Evolutionary conservation across 2,113 vertebrate genomes (phyloP).

Genomic region (Pycnonotus jocosus): DNA sequence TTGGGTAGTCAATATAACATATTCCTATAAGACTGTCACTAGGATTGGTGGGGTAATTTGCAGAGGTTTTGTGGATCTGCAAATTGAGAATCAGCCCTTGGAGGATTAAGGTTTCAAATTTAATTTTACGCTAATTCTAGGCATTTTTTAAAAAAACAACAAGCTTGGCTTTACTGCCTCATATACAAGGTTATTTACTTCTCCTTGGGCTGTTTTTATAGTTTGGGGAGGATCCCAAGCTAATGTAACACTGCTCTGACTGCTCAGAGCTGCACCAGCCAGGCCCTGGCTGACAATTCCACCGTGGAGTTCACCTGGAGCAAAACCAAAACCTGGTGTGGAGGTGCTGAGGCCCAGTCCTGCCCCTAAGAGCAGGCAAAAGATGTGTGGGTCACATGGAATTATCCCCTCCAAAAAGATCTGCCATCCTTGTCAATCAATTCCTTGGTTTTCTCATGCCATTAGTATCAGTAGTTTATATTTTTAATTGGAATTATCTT

Average conservation of each 20-base stretch:
- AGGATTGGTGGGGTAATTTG: constrained; percentile 55
- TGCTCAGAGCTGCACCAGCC: not conserved
- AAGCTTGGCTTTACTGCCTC: constrained; percentile 45
- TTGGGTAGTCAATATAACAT: constrained; percentile 43
- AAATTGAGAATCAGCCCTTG: constrained; percentile 50
- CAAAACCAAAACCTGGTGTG: rapidly evolving
- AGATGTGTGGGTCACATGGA: rapidly evolving
- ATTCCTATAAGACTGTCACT: constrained; percentile 44
- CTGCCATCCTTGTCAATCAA: not conserved
- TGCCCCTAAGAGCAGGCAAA: not conserved
- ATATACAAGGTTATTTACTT: constrained; percentile 14
- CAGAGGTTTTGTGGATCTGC: constrained; percentile 54
- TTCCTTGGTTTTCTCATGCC: not conserved
- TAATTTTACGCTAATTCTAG: constrained; percentile 60
- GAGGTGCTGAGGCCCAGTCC: not conserved
- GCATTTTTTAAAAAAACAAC: constrained; percentile 26
- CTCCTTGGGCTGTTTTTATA: constrained; percentile 7
- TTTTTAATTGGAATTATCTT: not conserved
- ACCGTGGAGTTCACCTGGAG: not conserved
- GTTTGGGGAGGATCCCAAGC: not conserved
- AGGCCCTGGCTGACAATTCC: not conserved
- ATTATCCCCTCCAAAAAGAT: not conserved
- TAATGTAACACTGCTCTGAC: not conserved
- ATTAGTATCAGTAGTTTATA: not conserved
- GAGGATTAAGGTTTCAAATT: constrained; percentile 57